phyloP scores from a whole-genome alignment of 2,113 vertebrate genomes.

The Otis tarda region DNA sequence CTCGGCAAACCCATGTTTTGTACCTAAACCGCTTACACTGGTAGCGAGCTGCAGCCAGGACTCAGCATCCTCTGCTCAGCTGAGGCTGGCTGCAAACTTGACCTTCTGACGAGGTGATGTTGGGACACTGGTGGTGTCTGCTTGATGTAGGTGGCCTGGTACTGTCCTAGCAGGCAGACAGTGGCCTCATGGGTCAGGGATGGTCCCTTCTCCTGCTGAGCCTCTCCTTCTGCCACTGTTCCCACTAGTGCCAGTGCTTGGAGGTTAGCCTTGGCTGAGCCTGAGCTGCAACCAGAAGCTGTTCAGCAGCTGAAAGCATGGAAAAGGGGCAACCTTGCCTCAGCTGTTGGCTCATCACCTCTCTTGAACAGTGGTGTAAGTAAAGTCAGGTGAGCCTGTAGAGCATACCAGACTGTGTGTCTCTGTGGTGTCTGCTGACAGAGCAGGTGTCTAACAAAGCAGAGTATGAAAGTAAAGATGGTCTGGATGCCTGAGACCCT shows the following conservation, averaged over 20 bases:
- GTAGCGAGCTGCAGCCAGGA: too few species aligned
- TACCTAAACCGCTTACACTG: too few species aligned
- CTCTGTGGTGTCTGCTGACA: neutral
- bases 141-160: too few species aligned
- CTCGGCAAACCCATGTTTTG: too few species aligned
- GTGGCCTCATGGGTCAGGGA: neutral
- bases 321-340: neutral
- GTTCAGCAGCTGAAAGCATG: neutral
- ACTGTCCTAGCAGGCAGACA: neutral
- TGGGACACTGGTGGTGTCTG: too few species aligned
- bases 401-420: neutral
- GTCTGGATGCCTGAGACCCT: neutral
- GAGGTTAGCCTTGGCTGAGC: neutral
- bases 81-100: too few species aligned
- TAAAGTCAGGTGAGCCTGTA: neutral
- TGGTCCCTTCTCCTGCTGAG: neutral
- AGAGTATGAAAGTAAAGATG: neutral
- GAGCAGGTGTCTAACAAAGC: neutral
- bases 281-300: neutral
- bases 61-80: too few species aligned
- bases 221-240: neutral
- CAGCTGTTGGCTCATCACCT: neutral
- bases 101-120: too few species aligned
- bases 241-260: neutral
- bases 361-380: neutral